Percentiles rank a stretch among this genome's conserved stretches.
phyloP scores from a whole-genome alignment of 2,113 vertebrate genomes.

The Tenrec ecaudatus region DNA sequence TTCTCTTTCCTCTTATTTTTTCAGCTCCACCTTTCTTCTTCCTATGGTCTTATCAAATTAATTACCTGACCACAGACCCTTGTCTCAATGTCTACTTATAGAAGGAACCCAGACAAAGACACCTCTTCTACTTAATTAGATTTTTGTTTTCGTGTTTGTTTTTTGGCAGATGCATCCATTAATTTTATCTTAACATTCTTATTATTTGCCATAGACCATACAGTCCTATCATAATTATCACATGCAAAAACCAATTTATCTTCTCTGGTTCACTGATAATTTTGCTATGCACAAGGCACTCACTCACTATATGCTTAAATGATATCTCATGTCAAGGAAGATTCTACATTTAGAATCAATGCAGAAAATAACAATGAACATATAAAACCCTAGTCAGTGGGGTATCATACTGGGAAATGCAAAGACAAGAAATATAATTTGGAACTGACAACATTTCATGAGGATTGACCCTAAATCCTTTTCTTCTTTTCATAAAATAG shows the following conservation, averaged over 20 bases:
- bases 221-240: slow-evolving; percentile 40
- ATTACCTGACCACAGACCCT: not conserved
- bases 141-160: not conserved
- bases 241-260: slow-evolving; percentile 54
- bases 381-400: slow-evolving; percentile 32
- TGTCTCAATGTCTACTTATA: not conserved
- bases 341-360: slow-evolving; percentile 47
- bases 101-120: not conserved
- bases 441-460: slow-evolving; percentile 46
- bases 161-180: not conserved
- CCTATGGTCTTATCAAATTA: not conserved
- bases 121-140: not conserved
- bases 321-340: slow-evolving; percentile 50
- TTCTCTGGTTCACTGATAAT: slow-evolving; percentile 15
- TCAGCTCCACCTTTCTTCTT: not conserved
- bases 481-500: slow-evolving; percentile 61
- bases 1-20: not conserved
- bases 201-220: not conserved
- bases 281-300: slow-evolving; percentile 3
- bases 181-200: slow-evolving; percentile 52
- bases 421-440: slow-evolving; percentile 54
- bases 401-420: slow-evolving; percentile 60
- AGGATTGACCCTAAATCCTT: not conserved
- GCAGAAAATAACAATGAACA: slow-evolving; percentile 49
- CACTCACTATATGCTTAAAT: slow-evolving; percentile 20